Evolutionary conservation across 2,797 vertebrate genomes (phyloP).

Genomic region (Sphenopsis melanotis): DNA sequence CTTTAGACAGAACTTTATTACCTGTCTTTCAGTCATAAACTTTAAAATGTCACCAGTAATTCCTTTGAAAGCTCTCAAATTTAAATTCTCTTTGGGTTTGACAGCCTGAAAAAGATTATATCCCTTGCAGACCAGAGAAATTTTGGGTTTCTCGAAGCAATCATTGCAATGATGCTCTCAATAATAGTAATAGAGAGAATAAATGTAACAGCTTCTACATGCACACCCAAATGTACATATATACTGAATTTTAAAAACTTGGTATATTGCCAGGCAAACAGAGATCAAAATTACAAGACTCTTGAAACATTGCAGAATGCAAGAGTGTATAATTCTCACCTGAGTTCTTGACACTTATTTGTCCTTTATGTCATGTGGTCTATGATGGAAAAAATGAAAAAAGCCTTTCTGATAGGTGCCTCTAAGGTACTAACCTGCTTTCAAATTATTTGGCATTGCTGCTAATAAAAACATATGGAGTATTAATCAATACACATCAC

Average conservation of each 20-base stretch:
- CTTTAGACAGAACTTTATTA: not conserved
- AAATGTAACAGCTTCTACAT: not conserved
- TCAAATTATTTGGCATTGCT: not conserved
- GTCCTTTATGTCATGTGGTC: slow-evolving; percentile 3
- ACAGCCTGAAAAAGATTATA: not conserved
- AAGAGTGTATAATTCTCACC: not conserved
- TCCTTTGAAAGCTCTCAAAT: not conserved
- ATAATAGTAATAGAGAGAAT: not conserved
- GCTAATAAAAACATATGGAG: not conserved
- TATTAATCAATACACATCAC: not conserved
- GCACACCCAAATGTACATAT: not conserved
- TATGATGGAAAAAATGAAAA: slow-evolving; percentile 43
- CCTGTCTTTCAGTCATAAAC: not conserved
- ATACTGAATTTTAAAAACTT: not conserved
- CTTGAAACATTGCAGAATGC: not conserved
- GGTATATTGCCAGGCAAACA: not conserved
- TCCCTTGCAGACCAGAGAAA: not conserved
- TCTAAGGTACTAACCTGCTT: not conserved
- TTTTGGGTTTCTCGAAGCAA: not conserved
- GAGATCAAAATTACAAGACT: not conserved
- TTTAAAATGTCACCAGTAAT: not conserved
- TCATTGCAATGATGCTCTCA: not conserved
- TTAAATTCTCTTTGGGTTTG: not conserved
- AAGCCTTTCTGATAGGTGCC: not conserved
- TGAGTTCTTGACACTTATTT: not conserved